phyloP scores from a whole-genome alignment of 2,888 invertebrate species.

The Trypoxylon attenuatum region DNA sequence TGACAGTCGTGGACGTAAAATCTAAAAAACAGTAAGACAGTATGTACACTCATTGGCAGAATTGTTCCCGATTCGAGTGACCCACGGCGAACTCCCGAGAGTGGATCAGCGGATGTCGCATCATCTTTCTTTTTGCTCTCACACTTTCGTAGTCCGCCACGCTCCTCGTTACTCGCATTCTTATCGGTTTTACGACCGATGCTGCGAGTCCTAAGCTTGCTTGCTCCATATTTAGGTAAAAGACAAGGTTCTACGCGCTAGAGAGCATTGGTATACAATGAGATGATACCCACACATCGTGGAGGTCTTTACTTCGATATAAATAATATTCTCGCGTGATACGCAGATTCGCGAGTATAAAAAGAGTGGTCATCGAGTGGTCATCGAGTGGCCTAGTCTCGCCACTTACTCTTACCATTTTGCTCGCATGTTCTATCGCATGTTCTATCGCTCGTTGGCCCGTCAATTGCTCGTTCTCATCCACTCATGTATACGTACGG shows the following conservation, averaged over 20 bases:
- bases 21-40: slow-evolving; percentile 49
- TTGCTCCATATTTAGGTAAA: slow-evolving; percentile 39
- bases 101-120: slow-evolving; percentile 11
- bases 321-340: slow-evolving; percentile 45
- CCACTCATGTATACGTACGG: slow-evolving; percentile 5
- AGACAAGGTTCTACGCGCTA: slow-evolving; percentile 46
- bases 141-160: slow-evolving; percentile 36
- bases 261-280: slow-evolving; percentile 51
- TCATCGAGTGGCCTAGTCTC: slow-evolving; percentile 40
- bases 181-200: slow-evolving; percentile 28
- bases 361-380: slow-evolving; percentile 42
- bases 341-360: slow-evolving; percentile 40
- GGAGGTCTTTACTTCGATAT: slow-evolving; percentile 37
- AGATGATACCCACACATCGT: slow-evolving; percentile 42
- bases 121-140: slow-evolving; percentile 23
- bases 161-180: slow-evolving; percentile 41
- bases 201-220: slow-evolving; percentile 28
- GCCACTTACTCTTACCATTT: slow-evolving; percentile 23
- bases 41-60: slow-evolving; percentile 68
- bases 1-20: slow-evolving; percentile 44
- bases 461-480: slow-evolving; percentile 1
- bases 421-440: no score
- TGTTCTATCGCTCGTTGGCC: background rate
- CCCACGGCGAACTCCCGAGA: slow-evolving; percentile 38
- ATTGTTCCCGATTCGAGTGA: slow-evolving; percentile 55